Percentiles rank a stretch among this genome's conserved stretches.
These are phyloP conservation scores for Falco columbarius DNA, from an alignment of 2,797 vertebrate genomes.

Conservation along the genomic window DNA sequence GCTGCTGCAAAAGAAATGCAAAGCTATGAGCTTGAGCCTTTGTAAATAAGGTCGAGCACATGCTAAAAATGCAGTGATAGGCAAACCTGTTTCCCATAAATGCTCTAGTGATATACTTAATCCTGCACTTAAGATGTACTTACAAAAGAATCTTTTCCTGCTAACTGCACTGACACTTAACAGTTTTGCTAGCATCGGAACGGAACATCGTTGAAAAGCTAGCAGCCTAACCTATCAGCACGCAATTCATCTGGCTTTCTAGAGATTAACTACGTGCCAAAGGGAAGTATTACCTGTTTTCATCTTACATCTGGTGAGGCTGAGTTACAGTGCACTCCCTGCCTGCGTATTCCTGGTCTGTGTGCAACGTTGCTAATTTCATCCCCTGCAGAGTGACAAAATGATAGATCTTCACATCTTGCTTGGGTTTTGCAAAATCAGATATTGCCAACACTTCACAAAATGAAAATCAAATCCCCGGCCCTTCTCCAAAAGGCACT, in stretches of 20 bases:
- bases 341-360: neutral
- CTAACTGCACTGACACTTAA: neutral
- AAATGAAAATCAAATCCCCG: neutral
- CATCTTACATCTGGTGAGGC: neutral
- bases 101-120: neutral
- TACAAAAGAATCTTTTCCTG: neutral
- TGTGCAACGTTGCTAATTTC: neutral
- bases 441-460: neutral
- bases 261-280: neutral
- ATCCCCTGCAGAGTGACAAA: neutral
- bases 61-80: neutral
- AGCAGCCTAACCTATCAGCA: neutral
- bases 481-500: neutral
- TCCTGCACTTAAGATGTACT: neutral
- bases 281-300: neutral
- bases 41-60: neutral
- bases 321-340: neutral
- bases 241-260: neutral
- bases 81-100: neutral
- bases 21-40: neutral
- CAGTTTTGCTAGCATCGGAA: neutral
- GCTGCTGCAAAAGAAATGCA: neutral
- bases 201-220: neutral
- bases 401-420: neutral
- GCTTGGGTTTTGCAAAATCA: neutral